A percentile compares a stretch with the other conserved stretches of the same genome.
Conservation (phyloP, 2,888 invertebrate genomes). For the Epicampocera succincta region DNA sequence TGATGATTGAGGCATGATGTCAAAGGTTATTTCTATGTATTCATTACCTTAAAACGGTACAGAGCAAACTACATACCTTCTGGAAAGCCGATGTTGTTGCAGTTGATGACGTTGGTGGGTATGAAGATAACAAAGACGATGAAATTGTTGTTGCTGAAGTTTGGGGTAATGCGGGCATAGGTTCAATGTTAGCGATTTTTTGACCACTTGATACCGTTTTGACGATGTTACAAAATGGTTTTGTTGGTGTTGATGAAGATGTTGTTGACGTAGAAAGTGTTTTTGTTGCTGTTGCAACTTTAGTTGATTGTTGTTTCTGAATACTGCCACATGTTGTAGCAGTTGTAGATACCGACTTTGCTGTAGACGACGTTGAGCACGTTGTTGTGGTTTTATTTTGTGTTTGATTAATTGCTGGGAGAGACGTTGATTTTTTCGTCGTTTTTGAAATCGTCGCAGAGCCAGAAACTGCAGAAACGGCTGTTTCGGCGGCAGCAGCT, state of each 20-base stretch:
- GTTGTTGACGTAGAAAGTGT: constrained; percentile 21
- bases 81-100: constrained; percentile 53
- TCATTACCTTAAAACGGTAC: background rate
- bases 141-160: constrained; percentile 39
- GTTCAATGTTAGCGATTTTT: constrained; percentile 36
- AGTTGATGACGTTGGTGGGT: constrained; percentile 35
- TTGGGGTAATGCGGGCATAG: constrained; percentile 38
- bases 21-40: too few species aligned
- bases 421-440: constrained; percentile 59
- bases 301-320: constrained; percentile 32
- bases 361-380: constrained; percentile 46
- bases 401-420: constrained; percentile 47
- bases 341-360: constrained; percentile 41
- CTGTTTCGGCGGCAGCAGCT: constrained; percentile 72
- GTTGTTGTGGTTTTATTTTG: constrained; percentile 51
- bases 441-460: constrained; percentile 59
- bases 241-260: constrained; percentile 30
- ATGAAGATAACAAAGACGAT: constrained; percentile 47
- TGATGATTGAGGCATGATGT: constrained; percentile 29
- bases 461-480: constrained; percentile 68
- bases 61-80: constrained; percentile 60
- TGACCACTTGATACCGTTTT: constrained; percentile 47
- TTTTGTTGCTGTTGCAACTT: constrained; percentile 22
- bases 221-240: constrained; percentile 22
- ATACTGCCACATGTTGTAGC: constrained; percentile 37